Percentiles rank a stretch among this genome's conserved stretches.
Conservation (phyloP, 2,888 invertebrate species). For the Stenotaenia linearis region DNA sequence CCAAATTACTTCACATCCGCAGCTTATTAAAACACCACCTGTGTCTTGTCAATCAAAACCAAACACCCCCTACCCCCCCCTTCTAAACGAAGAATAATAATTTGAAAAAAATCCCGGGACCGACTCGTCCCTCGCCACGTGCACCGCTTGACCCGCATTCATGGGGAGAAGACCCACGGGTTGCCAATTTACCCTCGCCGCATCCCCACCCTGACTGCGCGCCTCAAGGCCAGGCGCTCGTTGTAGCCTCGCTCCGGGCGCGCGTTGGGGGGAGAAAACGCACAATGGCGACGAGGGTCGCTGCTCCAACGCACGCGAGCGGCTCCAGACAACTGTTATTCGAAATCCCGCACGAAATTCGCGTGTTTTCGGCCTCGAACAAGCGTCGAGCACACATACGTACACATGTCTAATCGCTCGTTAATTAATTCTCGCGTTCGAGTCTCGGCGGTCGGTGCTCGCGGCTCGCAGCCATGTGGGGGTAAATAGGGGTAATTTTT, state of each 20-base stretch:
- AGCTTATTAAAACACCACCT: slow-evolving; percentile 15
- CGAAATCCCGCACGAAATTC: neutral
- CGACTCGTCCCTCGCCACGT: neutral
- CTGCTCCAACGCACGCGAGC: slow-evolving; percentile 14
- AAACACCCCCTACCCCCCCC: neutral
- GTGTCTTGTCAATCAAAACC: slow-evolving; percentile 14
- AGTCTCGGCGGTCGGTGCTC: too few relatives aligned
- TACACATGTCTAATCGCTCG: neutral
- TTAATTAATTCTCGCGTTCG: too few relatives aligned
- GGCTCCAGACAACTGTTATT: neutral
- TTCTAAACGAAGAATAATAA: neutral
- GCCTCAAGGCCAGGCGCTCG: slow-evolving; percentile 13
- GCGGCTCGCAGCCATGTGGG: neutral
- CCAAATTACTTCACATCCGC: neutral
- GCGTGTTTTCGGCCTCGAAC: neutral
- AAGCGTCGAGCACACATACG: neutral
- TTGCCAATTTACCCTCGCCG: slow-evolving; percentile 1
- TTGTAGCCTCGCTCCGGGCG: neutral
- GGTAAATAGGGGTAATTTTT: neutral
- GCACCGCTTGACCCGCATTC: slow-evolving; percentile 26
- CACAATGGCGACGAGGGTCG: slow-evolving; percentile 23
- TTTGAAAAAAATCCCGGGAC: neutral
- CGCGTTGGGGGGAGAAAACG: neutral
- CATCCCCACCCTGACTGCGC: neutral
- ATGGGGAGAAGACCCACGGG: slow-evolving; percentile 24